Conservation (phyloP, 2,113 vertebrate species). For the Cynopterus brachyotis region DNA sequence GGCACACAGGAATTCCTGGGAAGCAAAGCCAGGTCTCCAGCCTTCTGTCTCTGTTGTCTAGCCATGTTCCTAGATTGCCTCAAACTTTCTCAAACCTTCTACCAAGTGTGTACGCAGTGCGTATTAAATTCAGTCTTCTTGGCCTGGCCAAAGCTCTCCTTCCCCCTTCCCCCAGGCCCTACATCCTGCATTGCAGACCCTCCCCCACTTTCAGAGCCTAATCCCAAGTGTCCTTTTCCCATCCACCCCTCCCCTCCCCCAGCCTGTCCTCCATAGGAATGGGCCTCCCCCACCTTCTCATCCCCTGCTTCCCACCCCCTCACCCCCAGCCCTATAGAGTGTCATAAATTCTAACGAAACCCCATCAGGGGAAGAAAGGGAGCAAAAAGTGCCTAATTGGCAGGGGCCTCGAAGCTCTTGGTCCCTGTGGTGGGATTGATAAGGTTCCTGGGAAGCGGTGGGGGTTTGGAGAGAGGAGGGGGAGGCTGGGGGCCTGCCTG, state of each 20-base stretch:
- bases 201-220: slow-evolving; percentile 53
- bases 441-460: slow-evolving; percentile 80
- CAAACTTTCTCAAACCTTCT: slow-evolving; percentile 61
- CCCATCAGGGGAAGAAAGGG: slow-evolving; percentile 72
- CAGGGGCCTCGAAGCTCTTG: slow-evolving; percentile 77
- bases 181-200: slow-evolving; percentile 10
- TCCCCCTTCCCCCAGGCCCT: slow-evolving; percentile 30
- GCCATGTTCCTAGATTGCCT: background rate
- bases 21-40: background rate
- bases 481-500: slow-evolving; percentile 64
- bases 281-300: slow-evolving; percentile 64
- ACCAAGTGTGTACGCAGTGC: slow-evolving; percentile 37
- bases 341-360: slow-evolving; percentile 74
- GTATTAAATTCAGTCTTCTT: slow-evolving; percentile 70
- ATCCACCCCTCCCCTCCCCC: slow-evolving; percentile 36
- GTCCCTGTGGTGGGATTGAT: slow-evolving; percentile 77
- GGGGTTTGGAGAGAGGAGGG: slow-evolving; percentile 63
- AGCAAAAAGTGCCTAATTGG: slow-evolving; percentile 74
- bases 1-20: background rate
- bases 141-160: slow-evolving; percentile 64
- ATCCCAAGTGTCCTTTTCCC: slow-evolving; percentile 73
- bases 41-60: background rate
- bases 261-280: slow-evolving; percentile 65
- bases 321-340: slow-evolving; percentile 68
- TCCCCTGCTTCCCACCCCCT: slow-evolving; percentile 59